phyloP scores from a whole-genome alignment of 2,797 vertebrate species.

The Setipinna tenuifilis region DNA sequence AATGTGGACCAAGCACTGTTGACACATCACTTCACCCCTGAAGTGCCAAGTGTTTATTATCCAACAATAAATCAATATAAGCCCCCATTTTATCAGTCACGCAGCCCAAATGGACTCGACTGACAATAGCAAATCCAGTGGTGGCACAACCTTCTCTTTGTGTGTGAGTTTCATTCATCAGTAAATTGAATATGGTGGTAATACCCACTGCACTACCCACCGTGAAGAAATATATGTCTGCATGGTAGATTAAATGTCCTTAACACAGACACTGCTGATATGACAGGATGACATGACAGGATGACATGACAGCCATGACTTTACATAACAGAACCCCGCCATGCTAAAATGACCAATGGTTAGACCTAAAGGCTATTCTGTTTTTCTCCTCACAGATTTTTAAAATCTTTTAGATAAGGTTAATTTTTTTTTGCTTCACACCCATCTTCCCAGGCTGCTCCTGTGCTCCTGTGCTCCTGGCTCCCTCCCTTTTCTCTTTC shows the following conservation, averaged over 20 bases:
- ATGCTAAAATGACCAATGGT: not conserved
- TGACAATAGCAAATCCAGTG: not conserved
- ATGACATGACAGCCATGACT: not conserved
- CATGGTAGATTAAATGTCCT: not conserved
- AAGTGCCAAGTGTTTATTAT: slow-evolving; percentile 11
- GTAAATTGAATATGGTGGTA: not conserved
- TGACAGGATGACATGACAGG: not conserved
- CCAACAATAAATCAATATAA: slow-evolving; percentile 11
- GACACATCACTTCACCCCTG: not conserved
- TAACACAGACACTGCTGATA: not conserved
- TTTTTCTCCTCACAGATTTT: not conserved
- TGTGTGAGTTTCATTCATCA: not conserved
- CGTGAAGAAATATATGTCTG: not conserved
- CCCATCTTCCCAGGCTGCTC: not conserved
- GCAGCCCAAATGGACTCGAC: not conserved
- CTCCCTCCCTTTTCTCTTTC: not conserved
- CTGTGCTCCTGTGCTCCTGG: not conserved
- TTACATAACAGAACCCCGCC: not conserved
- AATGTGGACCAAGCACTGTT: slow-evolving; percentile 2
- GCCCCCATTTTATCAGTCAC: not conserved
- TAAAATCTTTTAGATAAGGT: not conserved
- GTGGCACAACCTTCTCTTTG: not conserved
- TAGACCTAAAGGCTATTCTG: not conserved
- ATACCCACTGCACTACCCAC: not conserved
- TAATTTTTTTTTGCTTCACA: not conserved